Base-by-base conservation (phyloP, 2,888 invertebrate species). In the Tribolium freemani region DNA sequence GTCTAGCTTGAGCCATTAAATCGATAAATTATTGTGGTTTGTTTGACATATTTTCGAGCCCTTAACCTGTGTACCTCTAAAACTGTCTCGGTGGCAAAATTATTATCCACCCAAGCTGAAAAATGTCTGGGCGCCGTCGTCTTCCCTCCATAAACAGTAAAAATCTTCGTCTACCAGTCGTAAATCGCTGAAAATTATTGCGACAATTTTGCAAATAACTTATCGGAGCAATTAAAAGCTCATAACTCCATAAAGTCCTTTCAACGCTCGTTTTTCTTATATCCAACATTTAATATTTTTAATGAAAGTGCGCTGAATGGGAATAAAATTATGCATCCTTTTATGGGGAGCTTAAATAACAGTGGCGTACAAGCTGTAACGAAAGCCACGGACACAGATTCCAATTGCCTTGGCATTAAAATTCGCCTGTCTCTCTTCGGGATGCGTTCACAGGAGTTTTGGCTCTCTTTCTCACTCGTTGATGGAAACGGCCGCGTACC, bases 291-390 rank as follows among this genome's bases (percentile, higher is more conserved):
- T 67, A 48, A 67, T 56, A 57, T 56, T 67, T 67, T 67, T 67
- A 67, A 67, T 75, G 78, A 79, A 81, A 82, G 77, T 77, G 74
- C 77, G 76, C 80, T 78, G 79, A 81, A 82, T 79, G 82, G 79
- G 82, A 83, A 82, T 80, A 77, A 81, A 83, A 83, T 83, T 83
- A 83, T 81, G 81, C 82, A 78, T 81, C 82, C 81, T 81, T 81
- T 82, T 82, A 82, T 80, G 81, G 83, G 75, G 77, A 80, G 78
- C 78, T 83, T 82, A 81, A 82, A 83, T 83, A 82, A 83, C 84
- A 84, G 84, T 84, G 83, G 83, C 83, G 83, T 84, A 83, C 84
- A 84, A 79, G 81, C 78, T 83, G 83, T 83, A 83, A 83, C 83
- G 81, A 82, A 83, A 83, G 81, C 79, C 78, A 80, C 78, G 78